Base-by-base conservation (phyloP, 2,888 invertebrate genomes). In the Trisateles emortualis region DNA sequence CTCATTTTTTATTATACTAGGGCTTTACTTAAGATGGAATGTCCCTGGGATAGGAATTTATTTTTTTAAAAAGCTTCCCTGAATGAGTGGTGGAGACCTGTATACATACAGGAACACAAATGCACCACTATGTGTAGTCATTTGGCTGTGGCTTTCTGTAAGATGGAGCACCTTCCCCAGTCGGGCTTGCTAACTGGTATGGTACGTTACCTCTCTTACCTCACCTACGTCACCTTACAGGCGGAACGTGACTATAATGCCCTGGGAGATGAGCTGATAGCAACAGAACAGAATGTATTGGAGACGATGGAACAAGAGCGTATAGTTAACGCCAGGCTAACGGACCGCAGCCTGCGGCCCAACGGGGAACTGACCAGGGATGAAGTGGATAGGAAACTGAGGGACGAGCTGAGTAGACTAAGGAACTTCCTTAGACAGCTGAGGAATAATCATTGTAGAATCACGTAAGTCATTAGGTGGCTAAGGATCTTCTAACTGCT, bases 271-370 rank as follows among this genome's bases (percentile, higher is more conserved):
- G 97, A 97, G 84, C 94, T 97, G 54, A 80, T 87, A 24, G 91
- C 94, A 11, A 84, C 96, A 30, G 96, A 96, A 78, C 94, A 94
- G 58, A 95, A 95, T 16, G 83, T 96, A n/a, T 68, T 94, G 41
- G 94, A 94, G 33, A 96, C 96, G 72, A 94, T 94, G 67, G 95
- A 96, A 61, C 94, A 95, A 33, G 92, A 95, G 61, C 95, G 96
- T 72, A 85, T 96, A 49, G 95, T 95, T 2, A 95, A 96, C 81
- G 95, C 96, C 0, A 94, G 96, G 63, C 85, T 97, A 43, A 95
- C 95, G 68, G 96, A 96, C 79, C 93, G 96, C 26, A 92, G 93
- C 2, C 94, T 94, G 69, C 93, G 96, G 49, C 95, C 95, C 3
- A 93, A 94, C 3, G 94, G 94, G 14, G 97, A 97, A 78, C 79